Evolutionary conservation across 2,797 vertebrate genomes (phyloP).

Genomic region (Simalia tracyae): DNA sequence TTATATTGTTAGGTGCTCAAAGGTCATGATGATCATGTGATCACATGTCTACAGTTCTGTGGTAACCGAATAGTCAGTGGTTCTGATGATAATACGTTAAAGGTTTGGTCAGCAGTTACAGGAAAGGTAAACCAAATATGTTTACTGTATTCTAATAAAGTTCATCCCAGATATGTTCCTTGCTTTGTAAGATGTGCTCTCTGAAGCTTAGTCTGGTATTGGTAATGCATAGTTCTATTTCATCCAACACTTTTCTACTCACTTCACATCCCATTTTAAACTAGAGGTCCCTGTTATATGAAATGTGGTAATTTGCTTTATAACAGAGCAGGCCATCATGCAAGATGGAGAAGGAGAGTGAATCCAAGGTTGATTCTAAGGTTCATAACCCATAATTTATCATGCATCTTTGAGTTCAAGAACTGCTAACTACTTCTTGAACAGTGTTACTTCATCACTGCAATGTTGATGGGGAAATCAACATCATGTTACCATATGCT

Average conservation of each 20-base stretch:
- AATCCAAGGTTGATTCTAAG: not conserved
- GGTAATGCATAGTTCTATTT: not conserved
- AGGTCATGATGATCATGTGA: constrained; percentile 98
- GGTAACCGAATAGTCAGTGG: constrained; percentile 98
- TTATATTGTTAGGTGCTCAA: constrained; percentile 88
- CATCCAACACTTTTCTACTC: not conserved
- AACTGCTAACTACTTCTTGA: not conserved
- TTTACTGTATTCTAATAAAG: not conserved
- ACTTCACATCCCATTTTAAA: not conserved
- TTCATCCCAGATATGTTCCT: not conserved
- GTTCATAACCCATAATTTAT: not conserved
- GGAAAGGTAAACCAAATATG: constrained; percentile 85
- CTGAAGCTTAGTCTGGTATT: not conserved
- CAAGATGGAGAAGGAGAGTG: not conserved
- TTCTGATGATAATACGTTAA: constrained; percentile 98
- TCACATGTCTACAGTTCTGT: constrained; percentile 98
- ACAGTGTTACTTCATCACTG: not conserved
- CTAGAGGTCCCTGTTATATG: not conserved
- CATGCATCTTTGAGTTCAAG: not conserved
- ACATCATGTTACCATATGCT: not conserved
- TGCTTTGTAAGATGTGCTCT: not conserved
- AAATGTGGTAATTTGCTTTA: not conserved
- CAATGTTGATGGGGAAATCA: not conserved
- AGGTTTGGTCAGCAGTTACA: constrained; percentile 98
- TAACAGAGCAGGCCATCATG: not conserved